Conservation (phyloP, 2,888 invertebrate species). For the Timandra comae region DNA sequence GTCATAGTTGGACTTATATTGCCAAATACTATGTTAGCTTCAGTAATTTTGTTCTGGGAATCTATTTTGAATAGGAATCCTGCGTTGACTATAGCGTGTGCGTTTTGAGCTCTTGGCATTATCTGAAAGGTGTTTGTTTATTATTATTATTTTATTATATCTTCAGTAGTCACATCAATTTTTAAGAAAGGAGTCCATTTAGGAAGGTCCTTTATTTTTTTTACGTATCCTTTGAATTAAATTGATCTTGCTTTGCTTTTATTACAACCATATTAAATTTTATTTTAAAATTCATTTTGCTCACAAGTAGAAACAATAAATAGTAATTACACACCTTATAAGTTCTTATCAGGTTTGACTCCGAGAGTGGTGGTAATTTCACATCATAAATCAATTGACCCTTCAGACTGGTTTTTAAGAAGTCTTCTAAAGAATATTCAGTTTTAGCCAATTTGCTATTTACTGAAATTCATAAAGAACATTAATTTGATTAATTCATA, state of each 20-base stretch:
- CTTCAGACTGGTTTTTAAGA: conserved; percentile 53
- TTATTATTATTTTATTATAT: too few relatives aligned
- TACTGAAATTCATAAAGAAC: too few relatives aligned
- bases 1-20: conserved; percentile 75
- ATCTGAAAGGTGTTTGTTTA: conserved; percentile 81
- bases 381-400: conserved; percentile 62
- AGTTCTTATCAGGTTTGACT: conserved; percentile 46
- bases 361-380: conserved; percentile 59
- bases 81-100: conserved; percentile 86
- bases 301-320: too few relatives aligned
- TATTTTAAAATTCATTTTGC: too few relatives aligned
- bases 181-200: too few relatives aligned
- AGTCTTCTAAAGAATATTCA: conserved; percentile 44
- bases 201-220: too few relatives aligned
- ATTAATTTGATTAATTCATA: too few relatives aligned
- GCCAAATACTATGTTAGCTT: conserved; percentile 80
- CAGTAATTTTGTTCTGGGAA: conserved; percentile 47
- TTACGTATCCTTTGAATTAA: too few relatives aligned
- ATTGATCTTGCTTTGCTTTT: too few relatives aligned
- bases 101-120: conserved; percentile 85
- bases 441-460: conserved; percentile 28
- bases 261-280: too few relatives aligned
- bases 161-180: too few relatives aligned
- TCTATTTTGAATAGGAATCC: conserved; percentile 81
- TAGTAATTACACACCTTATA: too few relatives aligned